Percentiles rank a stretch among this genome's conserved stretches.
Evolutionary conservation across 37 sponge, comb jelly and placozoan species (phyloP).

Genomic region (Halisarca cf. caerulea): DNA sequence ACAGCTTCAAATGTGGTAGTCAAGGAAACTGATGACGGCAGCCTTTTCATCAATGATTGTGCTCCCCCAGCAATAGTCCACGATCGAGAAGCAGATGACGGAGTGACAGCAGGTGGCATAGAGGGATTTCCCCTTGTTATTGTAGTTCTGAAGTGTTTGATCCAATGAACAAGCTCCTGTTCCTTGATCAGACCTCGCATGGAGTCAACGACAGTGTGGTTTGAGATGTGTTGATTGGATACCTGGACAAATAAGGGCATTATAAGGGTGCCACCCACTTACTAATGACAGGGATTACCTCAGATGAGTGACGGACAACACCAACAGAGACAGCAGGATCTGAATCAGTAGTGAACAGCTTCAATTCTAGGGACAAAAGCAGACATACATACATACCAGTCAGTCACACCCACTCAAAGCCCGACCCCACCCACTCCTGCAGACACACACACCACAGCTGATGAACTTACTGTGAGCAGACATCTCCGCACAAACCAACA

Average conservation of each 20-base stretch:
- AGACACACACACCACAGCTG: background rate
- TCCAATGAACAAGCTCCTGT: background rate
- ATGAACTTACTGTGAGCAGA: background rate
- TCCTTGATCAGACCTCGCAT: background rate
- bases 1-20: constrained; percentile 61
- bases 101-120: no score
- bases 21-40: constrained; percentile 23
- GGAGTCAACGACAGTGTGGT: background rate
- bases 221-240: background rate
- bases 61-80: no score
- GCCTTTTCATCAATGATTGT: no score
- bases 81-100: no score
- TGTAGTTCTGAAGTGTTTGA: background rate
- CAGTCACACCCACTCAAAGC: no score
- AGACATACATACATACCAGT: constrained; percentile 37
- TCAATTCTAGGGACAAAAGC: background rate
- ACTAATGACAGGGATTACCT: background rate
- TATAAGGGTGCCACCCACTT: background rate
- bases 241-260: background rate
- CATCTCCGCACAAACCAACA: background rate
- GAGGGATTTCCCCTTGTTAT: no score
- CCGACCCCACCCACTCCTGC: background rate
- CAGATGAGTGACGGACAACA: background rate
- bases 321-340: background rate
- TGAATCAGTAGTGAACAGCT: background rate